These are phyloP conservation scores for Chascanopsetta lugubris DNA, from an alignment of 2,113 vertebrate genomes.

Conservation along the genomic window DNA sequence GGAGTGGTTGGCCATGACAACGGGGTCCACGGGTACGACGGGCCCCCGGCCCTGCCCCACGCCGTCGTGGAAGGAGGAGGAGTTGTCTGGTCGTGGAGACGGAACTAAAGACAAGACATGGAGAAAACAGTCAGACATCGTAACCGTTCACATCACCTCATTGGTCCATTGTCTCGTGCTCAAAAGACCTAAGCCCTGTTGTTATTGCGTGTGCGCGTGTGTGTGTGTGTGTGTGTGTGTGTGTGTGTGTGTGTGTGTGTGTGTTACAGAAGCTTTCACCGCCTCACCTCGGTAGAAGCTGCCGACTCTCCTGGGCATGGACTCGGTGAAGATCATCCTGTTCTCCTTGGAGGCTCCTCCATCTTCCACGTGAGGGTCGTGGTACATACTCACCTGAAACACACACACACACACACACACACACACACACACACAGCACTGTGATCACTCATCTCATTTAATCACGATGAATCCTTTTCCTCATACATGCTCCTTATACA, in stretches of 20 bases:
- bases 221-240: no score
- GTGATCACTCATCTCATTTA: background rate
- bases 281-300: conserved; percentile 95
- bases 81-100: conserved; percentile 94
- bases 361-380: conserved; percentile 93
- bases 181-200: no score
- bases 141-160: background rate
- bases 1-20: conserved; percentile 88
- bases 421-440: conserved; percentile 23
- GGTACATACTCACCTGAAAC: conserved; percentile 89
- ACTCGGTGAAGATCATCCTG: conserved; percentile 95
- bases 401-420: conserved; percentile 16
- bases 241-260: no score
- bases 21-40: conserved; percentile 83
- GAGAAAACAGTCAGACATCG: background rate
- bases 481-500: conserved; percentile 45
- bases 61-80: conserved; percentile 93
- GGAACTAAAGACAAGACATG: conserved; percentile 87
- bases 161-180: no score
- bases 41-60: conserved; percentile 85
- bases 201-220: no score
- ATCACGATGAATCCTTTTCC: conserved; percentile 11
- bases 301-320: conserved; percentile 95
- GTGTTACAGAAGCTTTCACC: no score
- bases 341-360: conserved; percentile 94